phyloP scores from a whole-genome alignment of 2,888 invertebrate species.

The Tortricodes alternella region DNA sequence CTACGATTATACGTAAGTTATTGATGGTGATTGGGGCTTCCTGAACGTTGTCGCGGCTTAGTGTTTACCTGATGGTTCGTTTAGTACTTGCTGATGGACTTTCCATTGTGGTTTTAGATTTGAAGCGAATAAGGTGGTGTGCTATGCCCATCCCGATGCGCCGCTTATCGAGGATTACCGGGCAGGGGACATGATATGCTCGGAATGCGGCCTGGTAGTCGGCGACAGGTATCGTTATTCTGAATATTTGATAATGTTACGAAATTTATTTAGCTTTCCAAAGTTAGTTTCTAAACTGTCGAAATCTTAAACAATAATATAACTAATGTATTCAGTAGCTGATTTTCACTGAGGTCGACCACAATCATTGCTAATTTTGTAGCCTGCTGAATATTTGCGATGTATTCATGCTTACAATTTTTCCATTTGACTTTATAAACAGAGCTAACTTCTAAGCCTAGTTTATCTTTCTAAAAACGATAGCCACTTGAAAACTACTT shows the following conservation, averaged over 20 bases:
- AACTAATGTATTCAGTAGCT: slow-evolving; percentile 44
- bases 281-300: slow-evolving; percentile 22
- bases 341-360: slow-evolving; percentile 52
- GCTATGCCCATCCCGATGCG: slow-evolving; percentile 97
- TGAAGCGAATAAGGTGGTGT: slow-evolving; percentile 91
- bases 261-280: slow-evolving; percentile 54
- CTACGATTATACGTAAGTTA: slow-evolving; percentile 56
- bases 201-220: slow-evolving; percentile 99
- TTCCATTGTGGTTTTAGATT: slow-evolving; percentile 82
- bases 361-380: slow-evolving; percentile 23
- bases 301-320: not conserved
- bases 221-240: slow-evolving; percentile 91
- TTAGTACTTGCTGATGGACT: slow-evolving; percentile 67
- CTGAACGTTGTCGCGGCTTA: slow-evolving; percentile 40
- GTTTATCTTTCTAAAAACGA: too few relatives aligned
- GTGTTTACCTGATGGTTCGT: slow-evolving; percentile 47
- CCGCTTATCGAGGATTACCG: slow-evolving; percentile 98
- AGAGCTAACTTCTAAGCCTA: slow-evolving; percentile 5
- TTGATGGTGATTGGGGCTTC: slow-evolving; percentile 37
- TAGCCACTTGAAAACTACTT: too few relatives aligned
- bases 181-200: slow-evolving; percentile 99
- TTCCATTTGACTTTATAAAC: slow-evolving; percentile 34
- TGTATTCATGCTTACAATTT: slow-evolving; percentile 14
- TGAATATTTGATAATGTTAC: slow-evolving; percentile 50
- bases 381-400: slow-evolving; percentile 42